A percentile compares a stretch with the other conserved stretches of the same genome.
phyloP scores from a whole-genome alignment of 2,113 vertebrate genomes.

The Python bivittatus region DNA sequence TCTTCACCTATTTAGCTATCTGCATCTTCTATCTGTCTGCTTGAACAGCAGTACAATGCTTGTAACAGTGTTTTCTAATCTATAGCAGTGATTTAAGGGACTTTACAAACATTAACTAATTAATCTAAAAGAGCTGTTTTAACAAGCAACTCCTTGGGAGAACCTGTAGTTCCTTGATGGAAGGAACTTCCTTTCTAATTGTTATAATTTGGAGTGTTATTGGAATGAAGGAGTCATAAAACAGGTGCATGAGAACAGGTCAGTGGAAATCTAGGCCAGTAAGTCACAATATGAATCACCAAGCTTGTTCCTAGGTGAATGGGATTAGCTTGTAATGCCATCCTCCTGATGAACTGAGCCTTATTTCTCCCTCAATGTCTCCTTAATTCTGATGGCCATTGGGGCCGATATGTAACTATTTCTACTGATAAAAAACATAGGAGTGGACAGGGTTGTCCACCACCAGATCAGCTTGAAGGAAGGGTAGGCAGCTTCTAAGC shows the following conservation, averaged over 20 bases:
- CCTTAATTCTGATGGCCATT: neutral
- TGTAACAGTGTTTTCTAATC: slow-evolving; percentile 67
- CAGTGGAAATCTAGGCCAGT: neutral
- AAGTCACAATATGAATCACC: neutral
- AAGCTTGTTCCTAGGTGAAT: neutral
- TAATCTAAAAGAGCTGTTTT: slow-evolving; percentile 69
- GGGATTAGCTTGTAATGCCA: neutral
- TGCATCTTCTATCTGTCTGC: slow-evolving; percentile 66
- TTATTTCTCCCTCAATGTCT: too few relatives aligned
- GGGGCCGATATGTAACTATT: too few relatives aligned
- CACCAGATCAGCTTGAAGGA: neutral
- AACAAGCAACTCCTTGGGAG: slow-evolving; percentile 52
- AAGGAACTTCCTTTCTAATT: neutral
- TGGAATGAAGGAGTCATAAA: too few relatives aligned
- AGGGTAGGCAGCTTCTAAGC: too few relatives aligned
- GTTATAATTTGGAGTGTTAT: too few relatives aligned
- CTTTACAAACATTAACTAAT: slow-evolving; percentile 70
- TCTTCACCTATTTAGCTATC: slow-evolving; percentile 71
- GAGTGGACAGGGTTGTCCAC: too few relatives aligned
- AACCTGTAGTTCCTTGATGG: neutral
- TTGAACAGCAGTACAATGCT: slow-evolving; percentile 69
- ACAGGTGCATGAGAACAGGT: neutral
- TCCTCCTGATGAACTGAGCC: neutral
- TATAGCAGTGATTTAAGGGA: slow-evolving; percentile 57
- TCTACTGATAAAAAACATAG: neutral